phyloP scores from a whole-genome alignment of 53 echinoderm and acorn worm genomes.

The Patiria pectinifera region DNA sequence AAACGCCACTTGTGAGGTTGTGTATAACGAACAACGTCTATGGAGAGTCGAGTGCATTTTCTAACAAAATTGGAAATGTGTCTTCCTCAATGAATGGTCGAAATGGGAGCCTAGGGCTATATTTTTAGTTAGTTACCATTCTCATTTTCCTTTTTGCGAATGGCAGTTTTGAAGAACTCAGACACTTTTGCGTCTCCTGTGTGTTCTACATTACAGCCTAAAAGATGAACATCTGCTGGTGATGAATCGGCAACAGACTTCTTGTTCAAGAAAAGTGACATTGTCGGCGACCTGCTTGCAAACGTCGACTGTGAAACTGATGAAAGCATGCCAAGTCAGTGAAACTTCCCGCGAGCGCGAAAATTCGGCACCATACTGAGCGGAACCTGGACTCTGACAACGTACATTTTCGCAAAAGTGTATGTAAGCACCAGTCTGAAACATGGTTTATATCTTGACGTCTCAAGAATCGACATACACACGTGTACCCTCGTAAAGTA shows the following conservation, averaged over 20 bases:
- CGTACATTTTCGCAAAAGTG: neutral
- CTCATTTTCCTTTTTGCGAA: conserved; percentile 62
- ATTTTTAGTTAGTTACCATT: neutral
- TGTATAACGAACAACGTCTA: no score
- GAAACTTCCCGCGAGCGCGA: neutral
- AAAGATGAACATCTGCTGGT: conserved; percentile 50
- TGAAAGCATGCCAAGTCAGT: neutral
- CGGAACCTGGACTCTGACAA: neutral
- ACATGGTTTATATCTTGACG: neutral
- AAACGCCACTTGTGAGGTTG: no score
- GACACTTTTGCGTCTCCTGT: conserved; percentile 70
- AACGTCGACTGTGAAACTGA: neutral
- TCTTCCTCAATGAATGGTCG: no score
- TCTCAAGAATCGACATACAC: neutral
- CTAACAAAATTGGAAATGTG: no score
- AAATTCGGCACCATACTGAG: neutral
- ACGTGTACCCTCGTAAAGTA: no score
- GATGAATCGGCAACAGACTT: conserved; percentile 34
- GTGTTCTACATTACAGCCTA: conserved; percentile 56
- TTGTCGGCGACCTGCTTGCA: neutral
- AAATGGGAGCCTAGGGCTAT: neutral
- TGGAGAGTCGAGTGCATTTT: no score
- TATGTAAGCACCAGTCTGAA: neutral
- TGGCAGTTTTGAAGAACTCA: conserved; percentile 65
- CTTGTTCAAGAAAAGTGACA: conserved; percentile 45